A percentile compares a stretch with the other conserved stretches of the same genome.
phyloP scores from a whole-genome alignment of 2,888 invertebrate species.

The Troides aeacus region DNA sequence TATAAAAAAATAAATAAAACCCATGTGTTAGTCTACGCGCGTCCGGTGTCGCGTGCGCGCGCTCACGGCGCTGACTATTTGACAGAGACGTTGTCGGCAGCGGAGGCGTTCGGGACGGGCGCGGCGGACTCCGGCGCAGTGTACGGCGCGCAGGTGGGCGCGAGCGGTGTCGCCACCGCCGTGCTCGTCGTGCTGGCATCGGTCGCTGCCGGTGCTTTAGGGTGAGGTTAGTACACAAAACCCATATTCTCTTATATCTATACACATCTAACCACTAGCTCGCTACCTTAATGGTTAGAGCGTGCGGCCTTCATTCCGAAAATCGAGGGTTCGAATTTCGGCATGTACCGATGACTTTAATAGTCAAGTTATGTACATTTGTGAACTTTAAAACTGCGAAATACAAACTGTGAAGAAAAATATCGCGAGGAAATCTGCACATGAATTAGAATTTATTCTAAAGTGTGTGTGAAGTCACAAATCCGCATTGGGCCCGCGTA shows the following conservation, averaged over 20 bases:
- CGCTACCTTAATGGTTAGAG: too few species aligned
- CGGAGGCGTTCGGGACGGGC: constrained; percentile 64
- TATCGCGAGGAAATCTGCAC: too few species aligned
- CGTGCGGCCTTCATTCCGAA: too few species aligned
- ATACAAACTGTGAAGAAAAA: too few species aligned
- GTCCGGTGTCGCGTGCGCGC: constrained; percentile 46
- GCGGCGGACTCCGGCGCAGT: constrained; percentile 47
- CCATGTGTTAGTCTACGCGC: constrained; percentile 41
- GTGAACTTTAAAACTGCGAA: too few species aligned
- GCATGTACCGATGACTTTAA: too few species aligned
- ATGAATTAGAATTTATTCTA: too few species aligned
- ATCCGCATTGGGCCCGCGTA: too few species aligned
- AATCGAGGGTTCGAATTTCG: too few species aligned
- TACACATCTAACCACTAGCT: background rate
- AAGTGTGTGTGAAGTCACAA: too few species aligned
- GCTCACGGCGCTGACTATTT: constrained; percentile 51
- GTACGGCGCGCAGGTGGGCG: constrained; percentile 62
- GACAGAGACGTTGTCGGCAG: constrained; percentile 68
- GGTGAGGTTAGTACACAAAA: constrained; percentile 84
- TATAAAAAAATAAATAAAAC: constrained; percentile 38
- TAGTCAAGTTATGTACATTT: too few species aligned
- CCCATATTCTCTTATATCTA: background rate
- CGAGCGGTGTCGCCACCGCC: constrained; percentile 83
- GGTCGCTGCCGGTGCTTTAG: constrained; percentile 84
- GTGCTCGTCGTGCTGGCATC: constrained; percentile 83